A percentile compares a stretch with the other conserved stretches of the same genome.
Conservation (phyloP, 2,797 vertebrate species). For the Smutsia gigantea region DNA sequence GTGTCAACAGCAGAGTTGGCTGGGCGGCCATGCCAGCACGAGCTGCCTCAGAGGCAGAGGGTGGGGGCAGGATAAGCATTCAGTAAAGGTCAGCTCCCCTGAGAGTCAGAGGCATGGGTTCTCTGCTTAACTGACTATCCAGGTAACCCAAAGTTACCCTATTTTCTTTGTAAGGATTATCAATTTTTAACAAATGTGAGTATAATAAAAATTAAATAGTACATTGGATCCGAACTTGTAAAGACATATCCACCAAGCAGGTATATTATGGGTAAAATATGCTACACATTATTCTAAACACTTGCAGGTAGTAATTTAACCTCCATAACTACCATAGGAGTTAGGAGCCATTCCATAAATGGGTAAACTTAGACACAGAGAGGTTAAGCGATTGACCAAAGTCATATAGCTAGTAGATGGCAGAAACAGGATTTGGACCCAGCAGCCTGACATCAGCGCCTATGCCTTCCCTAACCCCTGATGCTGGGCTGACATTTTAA, state of each 20-base stretch:
- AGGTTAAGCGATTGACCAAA: neutral
- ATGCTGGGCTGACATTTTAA: neutral
- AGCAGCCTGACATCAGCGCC: neutral
- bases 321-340: neutral
- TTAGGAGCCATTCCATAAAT: neutral
- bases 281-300: neutral
- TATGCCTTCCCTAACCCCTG: neutral
- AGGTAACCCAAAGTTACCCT: slow-evolving; percentile 4
- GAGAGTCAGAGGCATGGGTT: neutral
- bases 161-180: neutral
- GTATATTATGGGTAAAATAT: neutral
- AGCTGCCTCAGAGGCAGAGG: neutral
- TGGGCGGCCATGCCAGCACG: neutral
- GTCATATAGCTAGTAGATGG: neutral
- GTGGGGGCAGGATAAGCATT: neutral
- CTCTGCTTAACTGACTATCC: neutral
- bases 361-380: neutral
- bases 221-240: neutral
- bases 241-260: neutral
- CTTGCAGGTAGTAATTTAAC: neutral
- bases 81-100: neutral
- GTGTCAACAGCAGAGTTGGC: neutral
- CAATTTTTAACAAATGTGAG: slow-evolving; percentile 27
- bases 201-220: neutral
- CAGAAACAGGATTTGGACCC: neutral